Conservation (phyloP, 2,113 vertebrate species). For the Felis catus region F.catus_Fca126_mat1.0 CM031428.1:50840501-50841000, state of each 20-base stretch:
- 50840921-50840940: not conserved
- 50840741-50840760: not conserved
- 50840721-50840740: no score
- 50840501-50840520: not conserved
- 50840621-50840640: not conserved
- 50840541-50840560: not conserved
- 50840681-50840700: not conserved
- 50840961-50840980: not conserved
- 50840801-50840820: not conserved
- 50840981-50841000: not conserved
- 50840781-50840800: not conserved
- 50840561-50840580: not conserved
- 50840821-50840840: not conserved
- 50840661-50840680: not conserved
- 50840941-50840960: not conserved
- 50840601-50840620: not conserved
- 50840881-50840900: not conserved
- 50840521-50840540: not conserved
- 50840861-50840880: not conserved
- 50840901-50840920: not conserved
- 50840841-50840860: not conserved
- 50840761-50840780: not conserved
- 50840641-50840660: not conserved
- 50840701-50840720: not conserved
- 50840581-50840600: not conserved